Base-by-base conservation (phyloP, 2,113 vertebrate species). In the Rousettus leschenaultii region DNA sequence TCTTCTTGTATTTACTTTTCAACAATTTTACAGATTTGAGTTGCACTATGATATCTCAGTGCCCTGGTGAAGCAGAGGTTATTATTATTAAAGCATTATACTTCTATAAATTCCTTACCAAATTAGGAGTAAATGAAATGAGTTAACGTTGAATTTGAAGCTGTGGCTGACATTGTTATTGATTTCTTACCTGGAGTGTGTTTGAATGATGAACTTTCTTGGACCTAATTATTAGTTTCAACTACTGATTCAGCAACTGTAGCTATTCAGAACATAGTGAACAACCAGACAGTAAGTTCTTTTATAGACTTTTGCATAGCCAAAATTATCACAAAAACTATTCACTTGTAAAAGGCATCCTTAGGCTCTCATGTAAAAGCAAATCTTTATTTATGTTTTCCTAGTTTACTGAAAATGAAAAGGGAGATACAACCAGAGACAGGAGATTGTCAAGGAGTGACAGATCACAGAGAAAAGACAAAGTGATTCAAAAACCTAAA, bases 381-480 rank as follows among this genome's bases (percentile, higher is more conserved):
- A 87, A 43, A 87, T 28, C 51, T 97, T 95, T 91, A 3, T 73
- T 90, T 83, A 63, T 51, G 4, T 16, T 87, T 87, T 87, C 28
- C 57, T 94, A 79, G 84, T 92, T 93, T 78, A 86, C 38, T 90
- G 18, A 40, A 86, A 66, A 93, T 78, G 55, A 89, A 89, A 90
- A 96, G 51, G 13, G 38, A 91, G 16, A 21, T 82, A 68, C 7
- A 83, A 8, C 10, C 22, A 93, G 59, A 80, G 66, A 89, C 18
- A 61, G 18, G 38, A 61, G 63, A 91, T 59, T 78, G 33, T 91
- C 28, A 91, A 74, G 65, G 85, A 95, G 57, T 85, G 26, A 80
- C 22, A 79, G 33, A 71, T 51, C 55, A 86, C 30, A 66, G 26
- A 61, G 43, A 71, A 96, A 86, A 91, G 45, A 43, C 24, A 85